Evolutionary conservation across 64 coral and sea anemone species (phyloP).

Genomic region (Platygyra sinensis): DNA sequence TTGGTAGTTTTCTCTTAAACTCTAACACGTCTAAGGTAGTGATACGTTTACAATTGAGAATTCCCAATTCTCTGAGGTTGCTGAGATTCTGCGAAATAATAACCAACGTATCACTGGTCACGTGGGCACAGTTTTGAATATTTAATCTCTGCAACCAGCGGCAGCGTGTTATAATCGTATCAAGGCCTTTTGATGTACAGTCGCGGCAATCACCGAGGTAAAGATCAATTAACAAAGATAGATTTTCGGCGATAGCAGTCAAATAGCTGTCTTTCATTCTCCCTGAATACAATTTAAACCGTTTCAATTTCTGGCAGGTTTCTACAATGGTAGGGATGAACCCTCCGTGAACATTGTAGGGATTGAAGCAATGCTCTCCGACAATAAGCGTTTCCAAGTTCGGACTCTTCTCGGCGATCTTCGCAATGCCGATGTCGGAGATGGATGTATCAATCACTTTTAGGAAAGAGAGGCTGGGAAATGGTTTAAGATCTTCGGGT

Average conservation of each 20-base stretch:
- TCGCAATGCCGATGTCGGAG: conserved; percentile 66
- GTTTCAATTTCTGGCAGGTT: conserved; percentile 60
- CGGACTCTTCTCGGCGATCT: conserved; percentile 64
- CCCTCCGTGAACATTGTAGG: conserved; percentile 62
- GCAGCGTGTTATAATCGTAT: conserved; percentile 62
- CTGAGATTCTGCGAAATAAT: conserved; percentile 49
- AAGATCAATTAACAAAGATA: conserved; percentile 58
- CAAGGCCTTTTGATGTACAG: conserved; percentile 45
- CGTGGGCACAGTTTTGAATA: conserved; percentile 61
- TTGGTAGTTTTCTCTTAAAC: conserved; percentile 13
- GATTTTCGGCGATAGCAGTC: conserved; percentile 44
- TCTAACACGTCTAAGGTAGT: conserved; percentile 53
- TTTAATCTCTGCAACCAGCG: conserved; percentile 54
- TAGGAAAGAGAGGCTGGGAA: conserved; percentile 46
- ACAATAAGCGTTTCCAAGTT: conserved; percentile 53
- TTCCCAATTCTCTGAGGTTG: conserved; percentile 60
- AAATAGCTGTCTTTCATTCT: conserved; percentile 79
- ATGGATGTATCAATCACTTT: conserved; percentile 73
- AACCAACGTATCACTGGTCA: conserved; percentile 45
- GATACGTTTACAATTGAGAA: conserved; percentile 52
- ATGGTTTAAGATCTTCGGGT: conserved; percentile 13
- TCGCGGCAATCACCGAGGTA: conserved; percentile 73
- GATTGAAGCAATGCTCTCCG: conserved; percentile 73
- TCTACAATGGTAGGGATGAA: conserved; percentile 58
- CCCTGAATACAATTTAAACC: conserved; percentile 60